Base-by-base conservation (phyloP, 2,113 vertebrate species). In the Myrmophylax atrothorax region DNA sequence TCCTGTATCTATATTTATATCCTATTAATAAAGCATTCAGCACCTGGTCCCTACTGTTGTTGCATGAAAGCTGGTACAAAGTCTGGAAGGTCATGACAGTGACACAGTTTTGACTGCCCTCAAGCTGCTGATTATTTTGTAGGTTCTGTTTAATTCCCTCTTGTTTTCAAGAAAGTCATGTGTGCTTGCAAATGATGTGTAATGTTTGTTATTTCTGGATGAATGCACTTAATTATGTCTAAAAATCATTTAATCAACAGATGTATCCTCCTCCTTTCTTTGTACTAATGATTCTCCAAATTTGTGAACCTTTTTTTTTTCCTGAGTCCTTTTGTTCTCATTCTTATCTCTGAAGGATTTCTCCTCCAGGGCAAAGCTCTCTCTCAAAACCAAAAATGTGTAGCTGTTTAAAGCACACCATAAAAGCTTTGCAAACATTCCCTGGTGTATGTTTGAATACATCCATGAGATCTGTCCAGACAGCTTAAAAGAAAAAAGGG, bases 151-250 rank as follows among this genome's bases (percentile, higher is more conserved):
- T 96, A 92, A 97, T 94, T 94, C 94, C 96, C 84, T 97, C 93
- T 96, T 97, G 92, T 97, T 97, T 97, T 97, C 92, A 96, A 94
- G 93, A 97, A 97, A 97, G 70, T 81, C 93, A 94, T 94, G 88
- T 97, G 90, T 97, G 96, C 88, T 89, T 97, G 88, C 93, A 97
- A 97, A 98, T 22, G 42, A 97, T 97, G 67, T 97, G 84, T 94
- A 98, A 97, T 98, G 95, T 97, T 97, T 98, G 87, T 97, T 98
- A 96, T 98, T 97, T 97, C 97, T 97, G 97, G 97, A 97, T 98
- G 97, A 97, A 97, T 98, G 97, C 96, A 97, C 96, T 98, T 97
- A 98, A 98, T 98, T 98, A 97, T 98, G 96, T 97, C 95, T 96
- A 96, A 97, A 98, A 98, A 96, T 97, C 93, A 97, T 98, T 98